Base-by-base conservation (phyloP, 2,888 invertebrate genomes). In the Napeogenes inachia region DNA sequence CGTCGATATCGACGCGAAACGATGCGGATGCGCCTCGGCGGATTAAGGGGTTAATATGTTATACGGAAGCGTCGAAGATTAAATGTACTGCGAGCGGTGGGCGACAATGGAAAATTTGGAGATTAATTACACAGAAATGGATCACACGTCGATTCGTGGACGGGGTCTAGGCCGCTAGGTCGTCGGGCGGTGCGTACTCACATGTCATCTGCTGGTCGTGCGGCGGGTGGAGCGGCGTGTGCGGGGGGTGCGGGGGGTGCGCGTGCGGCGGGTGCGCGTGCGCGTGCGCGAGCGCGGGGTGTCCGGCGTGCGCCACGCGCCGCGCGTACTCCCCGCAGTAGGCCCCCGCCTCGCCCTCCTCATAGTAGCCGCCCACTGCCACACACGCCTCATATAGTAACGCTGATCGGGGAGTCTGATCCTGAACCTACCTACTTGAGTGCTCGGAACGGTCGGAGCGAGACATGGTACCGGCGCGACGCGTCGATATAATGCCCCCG, bases 341-440 rank as follows among this genome's bases (percentile, higher is more conserved):
- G 63, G 72, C 72, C 65, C 71, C 78, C 77, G 81, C 78, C 76
- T 75, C 84, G 75, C 78, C 75, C 68, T 89, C 89, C 75, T 86
- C 88, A 87, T 89, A 91, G 88, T 88, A 90, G 74, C 87, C 86
- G 81, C 84, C 89, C 87, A 89, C 88, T 89, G 88, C 83, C 87
- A 87, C 85, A 87, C 85, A 85, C 84, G 84, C 83, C 82, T 78
- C 79, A 80, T 81, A 71, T 76, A 77, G 68, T 75, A 70, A 66
- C 71, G 71, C 73, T 72, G 30, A 50, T 68, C 70, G 67, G 70
- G 42, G 59, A 55, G 68, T 64, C 71, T 60, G 69, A 69, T 47
- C 55, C 63, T 63, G 54, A 74, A 83, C 87, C 88, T 85, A 86
- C 85, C 87, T 84, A 85, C 71, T 72, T 21, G 62, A 64, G 59